Base-by-base conservation (phyloP, 2,113 vertebrate genomes). In the Phainopepla nitens region DNA sequence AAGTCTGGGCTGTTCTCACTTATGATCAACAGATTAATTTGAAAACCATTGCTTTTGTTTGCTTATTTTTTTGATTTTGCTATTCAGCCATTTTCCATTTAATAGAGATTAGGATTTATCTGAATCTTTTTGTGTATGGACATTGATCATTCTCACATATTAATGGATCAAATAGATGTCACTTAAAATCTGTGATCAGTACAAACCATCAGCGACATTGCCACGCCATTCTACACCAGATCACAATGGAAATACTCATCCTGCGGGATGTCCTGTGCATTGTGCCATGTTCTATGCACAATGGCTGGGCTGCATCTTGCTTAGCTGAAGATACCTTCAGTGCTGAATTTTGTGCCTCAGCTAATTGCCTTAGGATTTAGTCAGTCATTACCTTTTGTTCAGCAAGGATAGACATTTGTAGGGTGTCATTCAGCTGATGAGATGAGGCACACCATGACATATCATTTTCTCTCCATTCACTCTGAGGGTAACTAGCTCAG, bases 231-330 rank as follows among this genome's bases (percentile, higher is more conserved):
- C 20, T 23, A 27, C 27, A 68, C 6, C 9, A 71, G 2, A 78
- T 1, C 17, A 57, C 15, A 65, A 20, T 12, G 4, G 25, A 83
- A 89, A 87, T 41, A 61, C 14, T 49, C 42, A 42, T 15, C 4
- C 7, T 14, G 1, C 22, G 14, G 31, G 9, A 66, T 6, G 3
- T 61, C 8, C 25, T 51, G 14, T 47, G 28, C 2, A 0, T 50
- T 50, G 17, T 29, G 27, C 13, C 20, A 6, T 2, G 4, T 21
- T 69, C 62, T 68, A 12, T 0, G 3, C 21, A 8, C 23, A 36
- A 6, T 5, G 49, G 7, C 24, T 36, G 60, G 6, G 8, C 15
- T 57, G 47, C 31, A 20, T 31, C 41, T 61, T 81, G 10, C n/a
- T 16, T 15, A n/a, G 19, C 13, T 79, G 42, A 90, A 79, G 47